phyloP scores from a whole-genome alignment of 2,888 invertebrate species.

The Cosmorhoe ocellata region DNA sequence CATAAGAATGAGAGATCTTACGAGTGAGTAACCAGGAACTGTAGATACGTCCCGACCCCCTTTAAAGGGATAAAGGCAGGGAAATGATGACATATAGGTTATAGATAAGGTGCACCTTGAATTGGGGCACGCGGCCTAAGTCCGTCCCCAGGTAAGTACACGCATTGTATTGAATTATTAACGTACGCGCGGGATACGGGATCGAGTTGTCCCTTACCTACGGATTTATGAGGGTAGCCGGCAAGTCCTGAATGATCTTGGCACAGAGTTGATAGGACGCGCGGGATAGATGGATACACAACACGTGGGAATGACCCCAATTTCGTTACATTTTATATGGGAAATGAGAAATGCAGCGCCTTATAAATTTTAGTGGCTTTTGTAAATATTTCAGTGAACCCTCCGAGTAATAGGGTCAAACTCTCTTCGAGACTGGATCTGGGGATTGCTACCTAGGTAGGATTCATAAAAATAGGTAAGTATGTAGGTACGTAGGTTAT shows the following conservation, averaged over 20 bases:
- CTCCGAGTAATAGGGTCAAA: too few relatives aligned
- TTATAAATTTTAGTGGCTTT: neutral
- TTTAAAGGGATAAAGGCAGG: too few relatives aligned
- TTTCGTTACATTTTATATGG: slow-evolving; percentile 6
- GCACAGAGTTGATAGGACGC: slow-evolving; percentile 10
- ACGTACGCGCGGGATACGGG: slow-evolving; percentile 11
- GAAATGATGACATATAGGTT: too few relatives aligned
- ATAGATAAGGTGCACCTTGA: too few relatives aligned
- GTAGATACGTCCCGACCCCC: too few relatives aligned
- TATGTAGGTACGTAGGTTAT: too few relatives aligned
- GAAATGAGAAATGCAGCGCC: slow-evolving; percentile 3
- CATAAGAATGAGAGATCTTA: too few relatives aligned
- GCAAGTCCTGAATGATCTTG: slow-evolving; percentile 9
- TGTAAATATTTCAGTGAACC: neutral
- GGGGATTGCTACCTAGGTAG: too few relatives aligned
- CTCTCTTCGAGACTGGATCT: too few relatives aligned
- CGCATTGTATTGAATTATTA: slow-evolving; percentile 32
- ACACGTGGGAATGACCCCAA: slow-evolving; percentile 3
- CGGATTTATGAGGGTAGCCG: slow-evolving; percentile 29
- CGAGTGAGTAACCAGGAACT: too few relatives aligned
- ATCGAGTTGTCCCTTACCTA: slow-evolving; percentile 30
- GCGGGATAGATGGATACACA: neutral
- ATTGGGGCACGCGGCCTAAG: neutral
- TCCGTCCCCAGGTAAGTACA: neutral
- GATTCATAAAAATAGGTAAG: too few relatives aligned